Conservation (phyloP, 2,797 vertebrate species). For the Lophotriccus pileatus region DNA sequence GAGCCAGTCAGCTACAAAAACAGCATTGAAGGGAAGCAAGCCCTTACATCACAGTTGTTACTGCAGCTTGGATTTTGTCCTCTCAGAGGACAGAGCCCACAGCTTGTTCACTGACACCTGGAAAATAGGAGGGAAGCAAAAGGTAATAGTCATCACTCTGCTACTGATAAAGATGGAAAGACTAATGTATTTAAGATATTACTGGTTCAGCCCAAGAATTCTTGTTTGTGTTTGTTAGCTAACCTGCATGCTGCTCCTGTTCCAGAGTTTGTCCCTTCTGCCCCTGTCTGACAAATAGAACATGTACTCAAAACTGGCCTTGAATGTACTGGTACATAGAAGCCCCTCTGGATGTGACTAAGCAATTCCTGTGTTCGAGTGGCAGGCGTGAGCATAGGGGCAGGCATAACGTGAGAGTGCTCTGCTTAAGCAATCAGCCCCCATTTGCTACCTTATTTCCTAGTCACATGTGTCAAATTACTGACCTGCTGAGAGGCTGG, state of each 20-base stretch:
- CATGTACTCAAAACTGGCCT: neutral
- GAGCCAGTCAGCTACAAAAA: neutral
- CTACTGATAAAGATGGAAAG: neutral
- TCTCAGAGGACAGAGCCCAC: neutral
- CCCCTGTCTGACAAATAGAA: neutral
- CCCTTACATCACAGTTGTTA: neutral
- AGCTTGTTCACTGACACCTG: neutral
- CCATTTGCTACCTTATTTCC: neutral
- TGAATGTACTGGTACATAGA: neutral
- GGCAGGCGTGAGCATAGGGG: fast-evolving
- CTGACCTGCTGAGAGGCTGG: conserved; percentile 5
- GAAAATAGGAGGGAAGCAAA: neutral
- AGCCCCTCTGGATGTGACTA: neutral
- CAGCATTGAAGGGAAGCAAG: neutral
- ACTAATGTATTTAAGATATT: neutral
- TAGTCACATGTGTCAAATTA: conserved; percentile 8
- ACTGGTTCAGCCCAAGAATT: neutral
- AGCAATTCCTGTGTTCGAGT: neutral
- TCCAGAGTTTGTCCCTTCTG: neutral
- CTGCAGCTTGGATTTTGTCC: neutral
- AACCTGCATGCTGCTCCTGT: neutral
- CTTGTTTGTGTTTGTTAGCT: neutral
- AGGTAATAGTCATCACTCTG: neutral
- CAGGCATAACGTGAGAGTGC: neutral
- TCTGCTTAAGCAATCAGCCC: neutral